Percentiles rank a stretch among this genome's conserved stretches.
phyloP scores from a whole-genome alignment of 2,113 vertebrate species.

The Equus przewalskii region DNA sequence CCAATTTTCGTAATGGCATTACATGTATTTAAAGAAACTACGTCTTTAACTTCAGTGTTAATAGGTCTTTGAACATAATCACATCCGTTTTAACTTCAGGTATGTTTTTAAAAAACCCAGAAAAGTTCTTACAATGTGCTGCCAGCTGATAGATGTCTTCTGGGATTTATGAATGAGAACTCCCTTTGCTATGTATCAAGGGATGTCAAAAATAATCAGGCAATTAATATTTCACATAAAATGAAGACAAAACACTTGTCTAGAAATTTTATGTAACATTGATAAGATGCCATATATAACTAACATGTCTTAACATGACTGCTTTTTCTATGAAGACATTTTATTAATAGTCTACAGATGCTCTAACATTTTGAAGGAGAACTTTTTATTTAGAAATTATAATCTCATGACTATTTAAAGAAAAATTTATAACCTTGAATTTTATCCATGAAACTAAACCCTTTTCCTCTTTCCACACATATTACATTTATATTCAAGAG shows the following conservation, averaged over 20 bases:
- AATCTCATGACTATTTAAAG: neutral
- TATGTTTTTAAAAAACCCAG: neutral
- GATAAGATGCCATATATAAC: neutral
- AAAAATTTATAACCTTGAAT: neutral
- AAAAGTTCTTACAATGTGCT: conserved; percentile 1
- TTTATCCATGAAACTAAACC: neutral
- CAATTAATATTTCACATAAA: conserved; percentile 48
- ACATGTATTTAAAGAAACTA: neutral
- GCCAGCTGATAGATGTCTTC: neutral
- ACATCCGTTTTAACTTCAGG: neutral
- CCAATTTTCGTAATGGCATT: neutral
- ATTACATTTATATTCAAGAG: neutral
- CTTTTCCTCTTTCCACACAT: neutral
- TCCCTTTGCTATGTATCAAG: neutral
- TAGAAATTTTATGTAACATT: neutral
- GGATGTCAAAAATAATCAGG: neutral
- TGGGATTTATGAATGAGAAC: neutral
- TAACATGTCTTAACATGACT: neutral
- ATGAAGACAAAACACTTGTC: neutral
- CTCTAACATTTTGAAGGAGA: neutral
- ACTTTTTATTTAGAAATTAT: conserved; percentile 10
- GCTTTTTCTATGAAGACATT: neutral
- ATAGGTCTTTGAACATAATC: neutral
- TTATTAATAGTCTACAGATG: neutral
- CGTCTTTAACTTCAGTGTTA: neutral